These are phyloP conservation scores for Lophotriccus pileatus DNA, from an alignment of 2,797 vertebrate genomes.

Conservation along the genomic window DNA sequence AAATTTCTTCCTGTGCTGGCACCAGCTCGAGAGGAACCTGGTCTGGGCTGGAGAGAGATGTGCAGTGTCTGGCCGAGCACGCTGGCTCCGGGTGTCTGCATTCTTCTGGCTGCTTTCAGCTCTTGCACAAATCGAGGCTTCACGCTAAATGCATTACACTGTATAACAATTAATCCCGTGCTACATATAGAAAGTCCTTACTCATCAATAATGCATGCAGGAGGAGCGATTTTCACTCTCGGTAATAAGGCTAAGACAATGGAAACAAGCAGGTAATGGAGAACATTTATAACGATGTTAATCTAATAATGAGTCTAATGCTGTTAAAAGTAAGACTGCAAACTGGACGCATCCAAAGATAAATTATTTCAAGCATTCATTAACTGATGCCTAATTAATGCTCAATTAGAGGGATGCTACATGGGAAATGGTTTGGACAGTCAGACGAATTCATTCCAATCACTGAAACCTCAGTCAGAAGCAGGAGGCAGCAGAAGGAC, in stretches of 20 bases:
- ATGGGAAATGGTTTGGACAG: slow-evolving; percentile 73
- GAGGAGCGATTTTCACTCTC: slow-evolving; percentile 68
- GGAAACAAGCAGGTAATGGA: slow-evolving; percentile 76
- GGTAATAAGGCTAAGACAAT: slow-evolving; percentile 68
- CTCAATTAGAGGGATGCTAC: slow-evolving; percentile 77
- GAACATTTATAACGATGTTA: slow-evolving; percentile 73
- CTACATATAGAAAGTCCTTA: slow-evolving; percentile 69
- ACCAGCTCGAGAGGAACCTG: not conserved
- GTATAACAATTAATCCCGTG: slow-evolving; percentile 62
- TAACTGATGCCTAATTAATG: slow-evolving; percentile 84
- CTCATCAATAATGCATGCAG: slow-evolving; percentile 73
- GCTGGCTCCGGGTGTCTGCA: slow-evolving; percentile 41
- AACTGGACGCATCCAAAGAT: slow-evolving; percentile 78
- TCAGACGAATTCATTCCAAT: slow-evolving; percentile 50
- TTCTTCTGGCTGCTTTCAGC: slow-evolving; percentile 40
- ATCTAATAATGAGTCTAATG: slow-evolving; percentile 70
- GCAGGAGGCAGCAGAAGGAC: slow-evolving; percentile 15
- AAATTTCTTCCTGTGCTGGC: slow-evolving; percentile 21
- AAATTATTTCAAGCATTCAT: slow-evolving; percentile 82
- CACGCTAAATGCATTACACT: slow-evolving; percentile 47
- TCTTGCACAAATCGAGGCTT: slow-evolving; percentile 56
- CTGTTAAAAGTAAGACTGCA: slow-evolving; percentile 72
- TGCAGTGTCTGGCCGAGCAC: slow-evolving; percentile 8
- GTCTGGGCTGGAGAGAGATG: not conserved
- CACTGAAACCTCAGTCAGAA: slow-evolving; percentile 21